Evolutionary conservation across 2,113 vertebrate species (phyloP).

Genomic region (Xyliphius kryptos): DNA sequence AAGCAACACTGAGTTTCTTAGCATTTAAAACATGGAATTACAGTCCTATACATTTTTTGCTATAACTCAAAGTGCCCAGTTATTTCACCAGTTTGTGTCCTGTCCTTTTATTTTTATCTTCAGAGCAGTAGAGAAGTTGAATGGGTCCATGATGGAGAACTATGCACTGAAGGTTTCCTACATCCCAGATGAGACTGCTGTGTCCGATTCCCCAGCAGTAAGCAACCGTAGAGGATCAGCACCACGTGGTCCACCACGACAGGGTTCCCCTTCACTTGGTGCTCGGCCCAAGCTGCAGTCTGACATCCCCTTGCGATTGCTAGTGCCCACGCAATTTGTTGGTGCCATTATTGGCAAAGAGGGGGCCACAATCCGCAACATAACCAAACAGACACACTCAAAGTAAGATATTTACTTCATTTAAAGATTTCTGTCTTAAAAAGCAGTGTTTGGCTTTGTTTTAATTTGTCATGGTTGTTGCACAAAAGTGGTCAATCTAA

Average conservation of each 20-base stretch:
- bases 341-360: constrained; percentile 98
- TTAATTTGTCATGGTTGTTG: not conserved
- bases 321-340: constrained; percentile 95
- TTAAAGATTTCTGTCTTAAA: not conserved
- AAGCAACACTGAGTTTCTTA: too few relatives aligned
- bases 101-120: not conserved
- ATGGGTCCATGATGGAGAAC: constrained; percentile 90
- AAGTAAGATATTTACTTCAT: constrained; percentile 69
- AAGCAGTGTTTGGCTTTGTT: not conserved
- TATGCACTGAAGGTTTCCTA: constrained; percentile 91
- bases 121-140: constrained; percentile 94
- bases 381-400: constrained; percentile 97
- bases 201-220: constrained; percentile 57
- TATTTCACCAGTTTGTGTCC: not conserved
- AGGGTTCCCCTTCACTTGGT: constrained; percentile 76
- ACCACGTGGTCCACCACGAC: constrained; percentile 77
- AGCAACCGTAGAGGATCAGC: constrained; percentile 77
- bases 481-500: too few relatives aligned
- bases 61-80: not conserved
- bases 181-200: constrained; percentile 87
- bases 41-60: not conserved
- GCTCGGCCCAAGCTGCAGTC: constrained; percentile 84
- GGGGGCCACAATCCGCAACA: constrained; percentile 93
- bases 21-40: too few relatives aligned
- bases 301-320: constrained; percentile 83